A percentile compares a stretch with the other conserved stretches of the same genome.
Conservation (phyloP, 2,797 vertebrate genomes). For the Sebastes trivittatus region DNA sequence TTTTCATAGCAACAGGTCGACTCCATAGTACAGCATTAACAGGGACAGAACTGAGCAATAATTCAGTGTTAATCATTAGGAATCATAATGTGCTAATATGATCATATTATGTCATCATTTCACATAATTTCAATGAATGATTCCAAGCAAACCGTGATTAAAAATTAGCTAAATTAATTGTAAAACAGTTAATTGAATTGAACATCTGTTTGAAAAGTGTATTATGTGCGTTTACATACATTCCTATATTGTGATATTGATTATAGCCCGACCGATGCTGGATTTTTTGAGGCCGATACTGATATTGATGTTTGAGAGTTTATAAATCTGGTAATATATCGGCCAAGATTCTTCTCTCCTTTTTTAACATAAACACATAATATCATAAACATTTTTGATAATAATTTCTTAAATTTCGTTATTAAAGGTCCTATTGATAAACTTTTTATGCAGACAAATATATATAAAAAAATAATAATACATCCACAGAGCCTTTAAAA, state of each 20-base stretch:
- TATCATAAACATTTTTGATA: background rate
- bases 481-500: no score
- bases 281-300: background rate
- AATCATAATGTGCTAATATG: background rate
- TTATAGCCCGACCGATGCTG: background rate
- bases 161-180: background rate
- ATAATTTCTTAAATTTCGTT: background rate
- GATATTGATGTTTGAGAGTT: background rate
- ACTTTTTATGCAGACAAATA: fast-evolving
- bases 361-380: background rate
- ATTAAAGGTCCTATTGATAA: background rate
- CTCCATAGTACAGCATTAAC: background rate
- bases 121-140: background rate
- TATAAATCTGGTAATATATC: background rate
- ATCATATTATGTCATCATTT: background rate
- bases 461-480: no score
- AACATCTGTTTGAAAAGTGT: background rate
- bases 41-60: background rate
- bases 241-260: background rate
- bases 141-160: background rate
- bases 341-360: background rate
- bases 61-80: background rate
- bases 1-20: slow-evolving; percentile 29
- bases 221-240: background rate
- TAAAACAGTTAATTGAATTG: background rate